Evolutionary conservation across 2,113 vertebrate genomes (phyloP), one percentile per base, ranked within the genome.

Genomic region (Pelodiscus sinensis): DNA sequence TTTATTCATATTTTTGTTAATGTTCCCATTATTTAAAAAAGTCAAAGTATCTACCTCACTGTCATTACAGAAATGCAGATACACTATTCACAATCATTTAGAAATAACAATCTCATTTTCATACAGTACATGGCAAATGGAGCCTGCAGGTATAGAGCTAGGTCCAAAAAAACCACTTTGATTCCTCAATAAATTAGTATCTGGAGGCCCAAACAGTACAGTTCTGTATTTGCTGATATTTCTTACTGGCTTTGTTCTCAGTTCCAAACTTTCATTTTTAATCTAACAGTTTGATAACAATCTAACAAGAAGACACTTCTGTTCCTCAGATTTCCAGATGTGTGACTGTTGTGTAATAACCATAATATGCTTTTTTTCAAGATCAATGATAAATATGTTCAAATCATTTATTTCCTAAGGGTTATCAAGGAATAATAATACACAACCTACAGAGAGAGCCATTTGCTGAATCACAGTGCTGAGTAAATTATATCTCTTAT

Each of bases 231-330:
- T 80, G 55, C 35, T 95, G 79, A 21, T 54, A 14, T 75, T 85
- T 83, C 83, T 31, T 38, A 60, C 56, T 79, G 78, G 86, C 16
- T 82, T 90, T 90, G 83, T 86, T 91, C 27, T 75, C 78, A 68
- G 11, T 88, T 52, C 60, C 50, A 88, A 92, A 92, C 4, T 51
- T 75, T 93, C 88, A 9, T 9, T 79, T 92, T 88, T 90, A 50
- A 56, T 86, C 84, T 86, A 13, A 4, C 1, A 6, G 10, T 51
- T 7, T 68, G 50, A 81, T 75, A 68, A 44, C 44, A 44, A 44
- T 44, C 44, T 44, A 44, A 44, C 44, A 44, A 44, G 15, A 92
- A 79, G 60, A 52, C 21, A 60, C 5, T 52, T 84, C 81, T 14
- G 56, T 52, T 52, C 24, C 57, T 51, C 38, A 93, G 73, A 81